These are phyloP conservation scores for Aldrovandia affinis DNA, from an alignment of 2,797 vertebrate species.

Conservation along the genomic window DNA sequence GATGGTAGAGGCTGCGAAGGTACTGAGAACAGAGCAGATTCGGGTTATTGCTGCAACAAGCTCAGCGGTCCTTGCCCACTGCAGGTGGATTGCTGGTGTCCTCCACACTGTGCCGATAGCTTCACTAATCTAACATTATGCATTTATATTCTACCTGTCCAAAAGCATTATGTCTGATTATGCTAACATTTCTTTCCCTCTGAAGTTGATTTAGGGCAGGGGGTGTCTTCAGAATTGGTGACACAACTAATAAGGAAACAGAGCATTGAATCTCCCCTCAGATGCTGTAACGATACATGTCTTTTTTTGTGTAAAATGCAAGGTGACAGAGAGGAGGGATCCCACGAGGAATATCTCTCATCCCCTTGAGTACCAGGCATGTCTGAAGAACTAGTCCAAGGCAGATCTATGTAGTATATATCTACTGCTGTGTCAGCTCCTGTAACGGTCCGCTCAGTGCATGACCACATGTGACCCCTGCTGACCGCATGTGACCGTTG, in stretches of 20 bases:
- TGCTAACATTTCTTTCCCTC: neutral
- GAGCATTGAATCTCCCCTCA: neutral
- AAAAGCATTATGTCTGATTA: neutral
- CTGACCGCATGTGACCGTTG: neutral
- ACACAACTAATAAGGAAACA: neutral
- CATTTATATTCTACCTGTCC: neutral
- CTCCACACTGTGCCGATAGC: neutral
- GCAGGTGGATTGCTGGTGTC: neutral
- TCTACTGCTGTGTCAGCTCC: neutral
- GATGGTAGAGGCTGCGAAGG: conserved; percentile 99
- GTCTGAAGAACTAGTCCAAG: neutral
- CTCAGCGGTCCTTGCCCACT: neutral
- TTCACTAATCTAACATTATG: neutral
- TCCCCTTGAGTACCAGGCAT: neutral
- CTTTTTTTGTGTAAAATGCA: neutral
- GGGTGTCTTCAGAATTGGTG: neutral
- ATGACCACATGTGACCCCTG: neutral
- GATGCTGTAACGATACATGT: neutral
- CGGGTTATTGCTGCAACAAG: neutral
- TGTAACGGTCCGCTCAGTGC: neutral
- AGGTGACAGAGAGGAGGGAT: too few species aligned
- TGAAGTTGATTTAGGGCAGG: neutral
- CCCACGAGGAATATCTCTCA: too few species aligned
- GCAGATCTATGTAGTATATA: neutral
- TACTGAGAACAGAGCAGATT: conserved; percentile 50